Evolutionary conservation across 2,797 vertebrate species (phyloP), one percentile per base, ranked within the genome.

Genomic region (Threskiornis aethiopicus): DNA sequence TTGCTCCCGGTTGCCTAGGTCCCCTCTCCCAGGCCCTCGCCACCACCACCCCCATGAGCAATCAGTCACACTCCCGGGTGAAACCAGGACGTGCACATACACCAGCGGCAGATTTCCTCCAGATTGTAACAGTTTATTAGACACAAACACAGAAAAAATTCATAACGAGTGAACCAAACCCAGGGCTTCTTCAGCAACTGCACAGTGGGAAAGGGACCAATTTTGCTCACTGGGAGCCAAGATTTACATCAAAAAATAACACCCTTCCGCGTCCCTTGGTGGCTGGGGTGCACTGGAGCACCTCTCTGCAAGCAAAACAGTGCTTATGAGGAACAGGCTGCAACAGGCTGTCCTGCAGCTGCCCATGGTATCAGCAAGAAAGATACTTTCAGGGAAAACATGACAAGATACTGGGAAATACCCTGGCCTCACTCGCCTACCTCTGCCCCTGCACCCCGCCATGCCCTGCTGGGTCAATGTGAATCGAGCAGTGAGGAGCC

Each of bases 51-150:
- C 18, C 29, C 41, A 22, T 1, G 1, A 76, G 33, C 20, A 17
- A 37, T 12, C 5, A 3, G 13, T 77, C 0, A 0, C 16, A 35
- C 6, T 78, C n/a, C 57, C 2, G 6, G 26, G 41, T 37, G 39
- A 65, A 87, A 61, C 8, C 2, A 7, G 29, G 26, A 41, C 31
- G 17, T 9, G 1, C n/a, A 15, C 54, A 15, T 26, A 42, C 25
- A 59, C 29, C 28, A 33, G n/a, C 1, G 4, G 44, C 52, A 47
- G 61, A 71, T 77, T 80, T 88, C 46, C 33, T 92, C 51, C 41
- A 28, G 37, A 58, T 21, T 21, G 10, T 33, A 65, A 55, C 2
- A 5, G 46, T 16, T 88, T 41, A 22, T 78, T 71, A 70, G 51
- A 49, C 21, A 84, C 64, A 81, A 88, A 28, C 26, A 16, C 6